A percentile compares a stretch with the other conserved stretches of the same genome.
Conservation (phyloP, 2,888 invertebrate species). For the Periphyllus acericola region DNA sequence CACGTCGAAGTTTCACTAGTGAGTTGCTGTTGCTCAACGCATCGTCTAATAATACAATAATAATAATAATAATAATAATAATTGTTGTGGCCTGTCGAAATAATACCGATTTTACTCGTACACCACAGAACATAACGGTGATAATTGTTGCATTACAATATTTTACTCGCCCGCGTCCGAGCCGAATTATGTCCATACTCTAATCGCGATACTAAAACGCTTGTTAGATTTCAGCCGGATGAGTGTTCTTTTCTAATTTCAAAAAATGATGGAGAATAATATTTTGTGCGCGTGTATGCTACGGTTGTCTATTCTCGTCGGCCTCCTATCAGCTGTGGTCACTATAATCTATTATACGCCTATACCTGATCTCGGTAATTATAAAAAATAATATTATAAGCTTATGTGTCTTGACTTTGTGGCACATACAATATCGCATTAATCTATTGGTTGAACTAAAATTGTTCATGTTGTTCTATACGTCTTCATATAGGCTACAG, state of each 20-base stretch:
- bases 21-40: conserved; percentile 37
- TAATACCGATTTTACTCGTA: neutral
- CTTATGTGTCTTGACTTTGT: too few relatives aligned
- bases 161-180: neutral
- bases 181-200: neutral
- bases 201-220: neutral
- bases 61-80: too few relatives aligned
- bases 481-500: too few relatives aligned
- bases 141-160: neutral
- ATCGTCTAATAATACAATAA: conserved; percentile 18
- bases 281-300: conserved; percentile 70
- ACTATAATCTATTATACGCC: conserved; percentile 79
- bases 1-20: conserved; percentile 51
- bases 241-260: neutral
- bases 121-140: neutral
- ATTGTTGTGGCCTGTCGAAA: neutral
- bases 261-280: conserved; percentile 49
- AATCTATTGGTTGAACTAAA: too few relatives aligned
- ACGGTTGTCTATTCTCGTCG: conserved; percentile 74
- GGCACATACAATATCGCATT: too few relatives aligned
- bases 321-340: conserved; percentile 75
- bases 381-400: neutral
- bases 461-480: too few relatives aligned
- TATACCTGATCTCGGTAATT: conserved; percentile 73
- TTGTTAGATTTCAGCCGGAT: neutral